Base-by-base conservation (phyloP, 1,140 invertebrate species). In the Apocrypta bakeri region DNA sequence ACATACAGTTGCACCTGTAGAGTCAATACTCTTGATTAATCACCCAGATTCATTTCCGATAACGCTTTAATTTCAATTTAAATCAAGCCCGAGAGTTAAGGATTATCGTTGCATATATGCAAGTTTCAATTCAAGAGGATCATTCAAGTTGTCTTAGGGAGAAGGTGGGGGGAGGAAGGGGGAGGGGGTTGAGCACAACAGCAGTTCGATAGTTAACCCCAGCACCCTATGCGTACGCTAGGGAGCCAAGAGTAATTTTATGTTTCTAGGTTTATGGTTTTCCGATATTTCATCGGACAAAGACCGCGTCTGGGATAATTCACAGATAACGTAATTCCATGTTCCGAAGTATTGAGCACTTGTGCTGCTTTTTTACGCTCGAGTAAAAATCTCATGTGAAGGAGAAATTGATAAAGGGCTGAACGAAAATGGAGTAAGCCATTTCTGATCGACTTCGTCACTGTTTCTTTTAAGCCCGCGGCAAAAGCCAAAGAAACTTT, bases 191-290 rank as follows among this genome's bases (percentile, higher is more conserved):
- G 61, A 24, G 21, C 24, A 7, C 24, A 14, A 42, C 24, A 33
- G n/a, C 14, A 29, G 40, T 2, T 63, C 24, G 9, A 74, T 42
- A 75, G 42, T 61, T 75, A 75, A n/a, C 25, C 25, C 21, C 6
- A 12, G 48, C 14, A 11, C 8, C 24, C 48, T 9, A 11, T 21
- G 40, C 48, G 25, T 1, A n/a, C n/a, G n/a, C n/a, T n/a, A n/a
- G 14, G 12, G 21, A 27, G 24, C 29, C 31, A 31, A 33, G 64
- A 71, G 27, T 79, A 79, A 79, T 79, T 69, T 79, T 79, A 79
- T 79, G 77, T 79, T 79, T 79, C 66, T 79, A 56, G 74, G 79
- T 84, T 85, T 85, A 85, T 85, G 79, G 82, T 73, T 85, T 85
- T 85, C 77, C 84, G 74, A 85, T 85, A 81, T 40, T 79, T 69